A percentile compares a stretch with the other conserved stretches of the same genome.
Evolutionary conservation across 2,113 vertebrate species (phyloP).

Genomic region (Phainopepla nitens): DNA sequence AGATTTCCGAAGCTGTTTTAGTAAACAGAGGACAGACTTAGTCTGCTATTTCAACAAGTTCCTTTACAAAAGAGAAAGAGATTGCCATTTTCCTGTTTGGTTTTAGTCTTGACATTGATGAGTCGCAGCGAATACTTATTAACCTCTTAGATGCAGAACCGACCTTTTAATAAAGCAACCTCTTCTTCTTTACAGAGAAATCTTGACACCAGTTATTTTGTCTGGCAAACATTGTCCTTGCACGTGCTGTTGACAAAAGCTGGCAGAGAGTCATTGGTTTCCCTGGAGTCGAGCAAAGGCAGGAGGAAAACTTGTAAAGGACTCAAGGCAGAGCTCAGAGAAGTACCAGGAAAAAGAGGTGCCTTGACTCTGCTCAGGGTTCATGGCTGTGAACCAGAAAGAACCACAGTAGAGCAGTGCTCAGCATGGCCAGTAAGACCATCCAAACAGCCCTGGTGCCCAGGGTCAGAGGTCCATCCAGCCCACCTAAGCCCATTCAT

Average conservation of each 20-base stretch:
- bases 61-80: conserved; percentile 48
- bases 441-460: not conserved
- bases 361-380: not conserved
- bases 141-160: conserved; percentile 17
- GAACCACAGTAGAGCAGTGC: not conserved
- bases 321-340: not conserved
- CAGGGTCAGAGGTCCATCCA: not conserved
- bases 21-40: conserved; percentile 64
- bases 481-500: accelerated
- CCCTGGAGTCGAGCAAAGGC: not conserved
- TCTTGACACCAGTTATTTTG: not conserved
- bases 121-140: conserved; percentile 31
- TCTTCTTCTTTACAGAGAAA: not conserved
- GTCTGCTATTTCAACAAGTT: conserved; percentile 62
- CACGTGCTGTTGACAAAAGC: not conserved
- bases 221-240: not conserved
- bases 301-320: not conserved
- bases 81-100: conserved; percentile 61
- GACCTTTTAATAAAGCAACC: not conserved
- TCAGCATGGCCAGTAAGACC: not conserved
- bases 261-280: not conserved
- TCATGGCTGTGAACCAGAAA: not conserved
- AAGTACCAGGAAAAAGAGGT: not conserved
- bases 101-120: conserved; percentile 44
- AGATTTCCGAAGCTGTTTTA: conserved; percentile 58